Conservation (phyloP, 2,113 vertebrate species). For the cat (Felis catus) region DNA sequence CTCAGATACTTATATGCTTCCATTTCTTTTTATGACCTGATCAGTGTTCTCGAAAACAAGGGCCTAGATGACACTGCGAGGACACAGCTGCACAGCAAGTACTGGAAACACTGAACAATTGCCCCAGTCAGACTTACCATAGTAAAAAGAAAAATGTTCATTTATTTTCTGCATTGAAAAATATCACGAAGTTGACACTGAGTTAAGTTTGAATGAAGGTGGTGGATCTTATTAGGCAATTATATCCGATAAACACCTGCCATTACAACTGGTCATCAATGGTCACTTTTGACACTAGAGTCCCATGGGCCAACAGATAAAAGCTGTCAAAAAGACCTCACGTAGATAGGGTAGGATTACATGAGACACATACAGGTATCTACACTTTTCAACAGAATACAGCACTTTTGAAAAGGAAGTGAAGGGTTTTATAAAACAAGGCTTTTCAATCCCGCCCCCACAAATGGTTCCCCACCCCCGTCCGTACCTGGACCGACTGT, state of each 20-base stretch:
- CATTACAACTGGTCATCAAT: not conserved
- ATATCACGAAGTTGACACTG: slow-evolving; percentile 33
- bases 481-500: slow-evolving; percentile 92
- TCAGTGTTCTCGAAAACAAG: not conserved
- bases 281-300: slow-evolving; percentile 1
- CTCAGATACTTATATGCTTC: not conserved
- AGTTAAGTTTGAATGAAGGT: not conserved
- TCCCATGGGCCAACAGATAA: not conserved
- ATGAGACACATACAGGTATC: not conserved
- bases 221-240: not conserved
- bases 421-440: not conserved
- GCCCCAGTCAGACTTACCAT: not conserved
- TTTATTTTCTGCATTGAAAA: slow-evolving; percentile 61
- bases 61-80: not conserved
- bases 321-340: slow-evolving; percentile 19
- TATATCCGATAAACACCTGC: slow-evolving; percentile 22
- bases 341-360: not conserved
- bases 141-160: slow-evolving; percentile 51
- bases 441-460: not conserved
- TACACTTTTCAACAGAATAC: not conserved
- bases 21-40: not conserved
- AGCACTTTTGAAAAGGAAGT: not conserved
- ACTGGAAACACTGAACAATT: not conserved
- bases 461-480: not conserved
- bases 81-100: not conserved